A percentile compares a stretch with the other conserved stretches of the same genome.
Conservation (phyloP, 2,888 invertebrate species). For the Zonitis immaculata region DNA sequence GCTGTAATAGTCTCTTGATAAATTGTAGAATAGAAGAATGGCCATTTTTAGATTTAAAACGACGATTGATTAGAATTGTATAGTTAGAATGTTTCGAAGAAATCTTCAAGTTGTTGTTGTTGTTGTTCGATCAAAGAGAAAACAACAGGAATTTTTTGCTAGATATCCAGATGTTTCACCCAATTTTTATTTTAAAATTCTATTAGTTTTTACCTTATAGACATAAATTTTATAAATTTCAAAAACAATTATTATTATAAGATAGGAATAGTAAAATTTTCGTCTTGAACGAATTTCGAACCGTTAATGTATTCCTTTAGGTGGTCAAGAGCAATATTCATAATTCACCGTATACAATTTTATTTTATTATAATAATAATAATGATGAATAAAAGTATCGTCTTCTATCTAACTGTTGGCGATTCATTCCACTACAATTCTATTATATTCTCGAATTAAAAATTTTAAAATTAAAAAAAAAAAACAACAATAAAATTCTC, state of each 20-base stretch:
- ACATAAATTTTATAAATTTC: no score
- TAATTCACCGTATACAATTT: background rate
- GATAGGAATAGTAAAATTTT: background rate
- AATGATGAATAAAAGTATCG: background rate
- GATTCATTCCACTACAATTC: background rate
- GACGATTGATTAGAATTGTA: conserved; percentile 19
- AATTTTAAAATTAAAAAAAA: background rate
- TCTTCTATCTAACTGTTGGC: background rate
- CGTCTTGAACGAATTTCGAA: background rate
- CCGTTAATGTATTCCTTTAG: background rate
- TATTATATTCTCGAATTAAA: background rate
- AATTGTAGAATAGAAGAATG: conserved; percentile 19
- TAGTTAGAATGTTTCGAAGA: conserved; percentile 19
- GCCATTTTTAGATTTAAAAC: conserved; percentile 24
- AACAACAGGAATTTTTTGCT: background rate
- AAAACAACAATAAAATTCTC: background rate
- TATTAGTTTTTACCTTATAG: no score
- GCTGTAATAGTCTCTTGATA: conserved; percentile 23
- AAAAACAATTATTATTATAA: background rate
- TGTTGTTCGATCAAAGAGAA: background rate
- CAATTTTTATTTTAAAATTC: no score
- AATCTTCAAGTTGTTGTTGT: conserved; percentile 14
- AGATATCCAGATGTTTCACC: background rate
- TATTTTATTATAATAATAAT: background rate
- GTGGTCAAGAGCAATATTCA: background rate